Conservation (phyloP, 1,140 invertebrate species). For the Diorhabda carinulata region DNA sequence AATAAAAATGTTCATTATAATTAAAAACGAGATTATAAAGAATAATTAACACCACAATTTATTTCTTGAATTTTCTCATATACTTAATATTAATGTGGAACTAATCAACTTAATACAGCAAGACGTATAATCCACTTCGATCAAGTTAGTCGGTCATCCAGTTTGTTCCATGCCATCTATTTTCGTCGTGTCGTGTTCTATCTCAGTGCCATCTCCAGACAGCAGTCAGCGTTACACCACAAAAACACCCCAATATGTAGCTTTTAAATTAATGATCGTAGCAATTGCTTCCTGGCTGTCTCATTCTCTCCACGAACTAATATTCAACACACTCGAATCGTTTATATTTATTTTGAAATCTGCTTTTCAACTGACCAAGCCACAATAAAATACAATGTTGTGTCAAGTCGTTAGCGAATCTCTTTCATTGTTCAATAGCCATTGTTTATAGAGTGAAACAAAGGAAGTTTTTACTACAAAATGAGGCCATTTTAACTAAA, state of each 20-base stretch:
- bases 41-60: neutral
- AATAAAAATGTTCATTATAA: no score
- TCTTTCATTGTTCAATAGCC: constrained; percentile 4
- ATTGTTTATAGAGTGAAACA: neutral
- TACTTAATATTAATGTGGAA: neutral
- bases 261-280: constrained; percentile 50
- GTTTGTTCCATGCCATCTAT: constrained; percentile 40
- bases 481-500: neutral
- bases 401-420: constrained; percentile 31
- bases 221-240: constrained; percentile 49
- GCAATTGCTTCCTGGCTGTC: constrained; percentile 47
- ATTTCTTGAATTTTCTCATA: neutral
- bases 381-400: constrained; percentile 42
- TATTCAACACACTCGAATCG: constrained; percentile 38
- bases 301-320: constrained; percentile 40
- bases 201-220: constrained; percentile 50
- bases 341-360: constrained; percentile 48
- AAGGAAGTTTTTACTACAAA: neutral
- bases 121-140: constrained; percentile 17
- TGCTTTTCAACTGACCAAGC: constrained; percentile 41
- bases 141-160: constrained; percentile 32
- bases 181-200: constrained; percentile 47
- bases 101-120: constrained; percentile 9
- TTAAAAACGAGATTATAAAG: no score
- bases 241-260: constrained; percentile 50